Evolutionary conservation across 2,797 vertebrate genomes (phyloP).

Genomic region (Otolemur crassicaudatus): DNA sequence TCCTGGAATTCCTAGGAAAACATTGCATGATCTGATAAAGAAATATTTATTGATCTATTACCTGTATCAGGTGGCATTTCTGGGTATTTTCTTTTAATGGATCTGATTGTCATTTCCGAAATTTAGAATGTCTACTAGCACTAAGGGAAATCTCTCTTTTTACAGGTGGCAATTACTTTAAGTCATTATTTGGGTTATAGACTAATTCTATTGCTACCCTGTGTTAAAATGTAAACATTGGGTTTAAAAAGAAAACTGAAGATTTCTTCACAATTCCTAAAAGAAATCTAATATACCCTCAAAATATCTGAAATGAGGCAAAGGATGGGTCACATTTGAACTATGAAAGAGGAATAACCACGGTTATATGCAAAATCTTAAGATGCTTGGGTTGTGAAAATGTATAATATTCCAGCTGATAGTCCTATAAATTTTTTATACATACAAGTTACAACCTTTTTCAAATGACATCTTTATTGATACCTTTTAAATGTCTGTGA

Average conservation of each 20-base stretch:
- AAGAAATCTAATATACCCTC: conserved; percentile 73
- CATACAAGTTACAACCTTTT: neutral
- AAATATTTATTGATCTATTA: conserved; percentile 17
- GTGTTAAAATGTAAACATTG: conserved; percentile 64
- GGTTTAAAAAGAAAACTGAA: conserved; percentile 29
- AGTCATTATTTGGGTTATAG: neutral
- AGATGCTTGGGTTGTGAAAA: neutral
- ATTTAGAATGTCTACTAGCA: neutral
- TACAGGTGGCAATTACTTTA: neutral
- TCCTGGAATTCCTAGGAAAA: neutral
- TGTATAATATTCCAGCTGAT: neutral
- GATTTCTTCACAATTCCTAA: conserved; percentile 74
- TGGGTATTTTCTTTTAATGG: conserved; percentile 24
- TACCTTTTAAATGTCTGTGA: neutral
- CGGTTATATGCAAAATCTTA: neutral
- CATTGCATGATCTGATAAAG: conserved; percentile 12
- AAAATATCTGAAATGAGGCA: neutral
- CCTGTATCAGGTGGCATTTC: neutral
- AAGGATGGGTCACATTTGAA: neutral
- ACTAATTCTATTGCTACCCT: conserved; percentile 27
- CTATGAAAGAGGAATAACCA: neutral
- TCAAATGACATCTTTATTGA: neutral
- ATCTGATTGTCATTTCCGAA: conserved; percentile 6
- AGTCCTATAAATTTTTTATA: neutral
- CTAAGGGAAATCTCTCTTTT: neutral